Base-by-base conservation (phyloP, 2,113 vertebrate species). In the Pardalotus punctatus region DNA sequence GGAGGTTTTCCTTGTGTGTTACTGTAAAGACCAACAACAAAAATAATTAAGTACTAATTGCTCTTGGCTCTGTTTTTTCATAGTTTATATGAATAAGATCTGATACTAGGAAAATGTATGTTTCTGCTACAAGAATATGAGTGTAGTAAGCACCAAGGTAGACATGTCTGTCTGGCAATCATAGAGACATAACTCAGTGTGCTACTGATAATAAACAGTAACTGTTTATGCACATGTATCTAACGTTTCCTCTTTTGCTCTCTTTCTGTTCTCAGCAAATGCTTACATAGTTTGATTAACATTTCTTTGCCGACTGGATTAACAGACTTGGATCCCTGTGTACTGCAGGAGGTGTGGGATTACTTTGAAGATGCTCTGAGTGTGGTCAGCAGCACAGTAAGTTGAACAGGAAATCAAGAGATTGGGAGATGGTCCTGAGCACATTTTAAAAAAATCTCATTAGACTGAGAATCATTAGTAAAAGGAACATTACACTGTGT, bases 361-460 rank as follows among this genome's bases (percentile, higher is more conserved):
- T 98, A 98, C 97, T 99, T 98, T 72, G 98, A 99, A 96, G 99
- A 99, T 94, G 98, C 97, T 94, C 97, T 99, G 92, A 97, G 95
- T 36, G 58, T 99, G 95, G 85, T 99, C 58, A 86, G 95, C 93
- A 95, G 89, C 66, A 97, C 96, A 74, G 99, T 99, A 98, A 99
- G 99, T 99, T 56, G 47, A 93, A 74, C 16, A 76, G 54, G 83
- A 81, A 72, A 70, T 65, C 10, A 72, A 51, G 31, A 70, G 36
- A 10, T 0, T 71, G 47, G 53, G 62, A 67, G 17, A 36, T 70
- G 21, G 45, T 71, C 9, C 33, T 84, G 33, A 47, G 50, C 36
- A 74, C 0, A 0, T 62, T 64, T 56, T 3, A 12, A 35, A 82
- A 54, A 56, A 81, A 20, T 4, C 9, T 42, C 14, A 31, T 53